phyloP scores from a whole-genome alignment of 1,140 invertebrate species.

The Thereuonema tuberculata region DNA sequence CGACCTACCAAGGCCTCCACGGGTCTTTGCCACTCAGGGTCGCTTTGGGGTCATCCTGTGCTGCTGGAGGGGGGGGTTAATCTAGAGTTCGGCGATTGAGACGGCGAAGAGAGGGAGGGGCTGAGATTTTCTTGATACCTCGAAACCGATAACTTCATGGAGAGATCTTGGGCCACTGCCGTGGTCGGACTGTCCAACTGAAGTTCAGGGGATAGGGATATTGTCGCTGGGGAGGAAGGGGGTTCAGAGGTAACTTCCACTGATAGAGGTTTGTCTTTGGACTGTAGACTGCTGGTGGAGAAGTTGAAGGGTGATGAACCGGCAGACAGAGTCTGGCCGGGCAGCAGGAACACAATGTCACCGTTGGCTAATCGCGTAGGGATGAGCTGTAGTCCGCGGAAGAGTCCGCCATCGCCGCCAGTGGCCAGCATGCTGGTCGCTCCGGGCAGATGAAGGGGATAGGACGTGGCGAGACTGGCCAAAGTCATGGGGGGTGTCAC shows the following conservation, averaged over 20 bases:
- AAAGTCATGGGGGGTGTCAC: conserved; percentile 12
- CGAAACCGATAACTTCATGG: background rate
- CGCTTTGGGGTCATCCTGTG: background rate
- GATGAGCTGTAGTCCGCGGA: conserved; percentile 47
- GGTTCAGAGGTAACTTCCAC: background rate
- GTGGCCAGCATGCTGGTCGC: conserved; percentile 21
- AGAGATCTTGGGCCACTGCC: background rate
- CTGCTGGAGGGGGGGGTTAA: background rate
- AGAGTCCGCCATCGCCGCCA: conserved; percentile 12
- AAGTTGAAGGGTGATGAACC: background rate
- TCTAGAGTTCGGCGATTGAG: background rate
- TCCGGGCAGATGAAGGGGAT: background rate
- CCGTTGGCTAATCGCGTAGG: conserved; percentile 49
- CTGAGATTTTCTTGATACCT: background rate
- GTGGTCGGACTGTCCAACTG: background rate
- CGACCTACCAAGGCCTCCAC: background rate
- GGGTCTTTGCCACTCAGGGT: background rate
- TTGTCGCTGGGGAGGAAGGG: background rate
- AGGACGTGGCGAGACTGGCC: conserved; percentile 15
- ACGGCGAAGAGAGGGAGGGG: background rate
- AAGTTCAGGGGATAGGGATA: background rate
- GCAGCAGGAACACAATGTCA: conserved; percentile 47
- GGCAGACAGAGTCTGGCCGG: conserved; percentile 19
- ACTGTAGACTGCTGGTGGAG: background rate
- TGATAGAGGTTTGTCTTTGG: background rate